Evolutionary conservation across 2,113 vertebrate species (phyloP).

Genomic region (Phaethornis superciliosus): DNA sequence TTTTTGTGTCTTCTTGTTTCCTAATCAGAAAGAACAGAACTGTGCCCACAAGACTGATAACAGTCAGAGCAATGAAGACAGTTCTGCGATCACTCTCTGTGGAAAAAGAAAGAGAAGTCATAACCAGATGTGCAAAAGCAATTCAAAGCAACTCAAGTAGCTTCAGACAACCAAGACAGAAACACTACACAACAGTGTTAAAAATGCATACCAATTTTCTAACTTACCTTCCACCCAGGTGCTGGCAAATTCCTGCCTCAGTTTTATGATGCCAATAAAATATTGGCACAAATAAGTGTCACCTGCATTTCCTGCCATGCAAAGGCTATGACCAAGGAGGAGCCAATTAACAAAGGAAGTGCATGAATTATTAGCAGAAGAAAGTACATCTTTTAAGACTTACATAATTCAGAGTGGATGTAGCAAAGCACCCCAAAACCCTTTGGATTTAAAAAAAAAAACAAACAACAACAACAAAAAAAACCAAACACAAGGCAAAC

Average conservation of each 20-base stretch:
- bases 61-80: constrained; percentile 93
- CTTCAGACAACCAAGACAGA: not conserved
- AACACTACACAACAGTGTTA: not conserved
- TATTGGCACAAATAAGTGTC: not conserved
- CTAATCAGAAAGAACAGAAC: constrained; percentile 97
- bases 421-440: not conserved
- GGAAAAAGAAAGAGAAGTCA: constrained; percentile 27
- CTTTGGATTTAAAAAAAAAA: not conserved
- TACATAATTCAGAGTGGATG: not conserved
- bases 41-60: constrained; percentile 94
- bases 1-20: constrained; percentile 77
- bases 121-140: not conserved
- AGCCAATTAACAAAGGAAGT: constrained; percentile 26
- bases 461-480: not conserved
- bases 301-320: constrained; percentile 1
- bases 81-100: constrained; percentile 92
- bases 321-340: not conserved
- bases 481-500: no score
- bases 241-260: constrained; percentile 35
- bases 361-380: constrained; percentile 1
- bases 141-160: not conserved
- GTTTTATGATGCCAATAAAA: constrained; percentile 28
- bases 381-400: not conserved
- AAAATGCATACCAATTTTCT: not conserved
- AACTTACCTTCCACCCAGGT: not conserved